Evolutionary conservation across 1,140 invertebrate genomes (phyloP), one percentile per base, ranked within the genome.

Genomic region (Bombus waltoni): DNA sequence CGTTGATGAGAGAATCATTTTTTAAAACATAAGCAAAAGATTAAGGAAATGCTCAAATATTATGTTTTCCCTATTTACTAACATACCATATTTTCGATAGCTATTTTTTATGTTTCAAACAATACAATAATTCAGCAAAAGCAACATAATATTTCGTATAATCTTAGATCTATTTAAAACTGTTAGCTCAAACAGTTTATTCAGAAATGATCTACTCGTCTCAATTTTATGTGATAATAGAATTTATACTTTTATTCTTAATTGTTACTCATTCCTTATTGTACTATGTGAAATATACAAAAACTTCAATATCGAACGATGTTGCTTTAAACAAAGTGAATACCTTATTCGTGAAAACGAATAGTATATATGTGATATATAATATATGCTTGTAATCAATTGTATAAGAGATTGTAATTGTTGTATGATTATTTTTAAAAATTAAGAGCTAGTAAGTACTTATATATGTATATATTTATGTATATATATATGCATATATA

Each of bases 291-390:
- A 22, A 35, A 47, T 32, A 18, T 44, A 42, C 28, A 32, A 25
- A 53, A 35, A 74, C 22, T 53, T 53, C 22, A 53, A 74, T 73
- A 42, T 74, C 4, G 9, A 74, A 53, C 15, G 3, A 74, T 10
- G 15, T 74, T 18, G 71, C n/a, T 74, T n/a, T 74, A 74, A 74
- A 25, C 4, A 15, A 44, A 11, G 3, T 32, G n/a, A 74, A 74
- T 53, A 53, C 6, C 18, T 22, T 32, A 44, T 38, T 5, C 32
- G 40, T 74, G 22, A 47, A 32, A 53, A 35, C 10, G n/a, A 74
- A 74, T 32, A 32, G 32, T 47, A 28, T 22, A 74, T 74, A 75
- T 75, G 18, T 57, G 32, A 35, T 75, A 57, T 75, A 75, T 32
- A 35, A 53, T 75, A 74, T 35, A 40, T 71, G 11, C 25, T 40